Conservation (phyloP, 1,140 invertebrate genomes). For the Drosophila micromelanica region DNA sequence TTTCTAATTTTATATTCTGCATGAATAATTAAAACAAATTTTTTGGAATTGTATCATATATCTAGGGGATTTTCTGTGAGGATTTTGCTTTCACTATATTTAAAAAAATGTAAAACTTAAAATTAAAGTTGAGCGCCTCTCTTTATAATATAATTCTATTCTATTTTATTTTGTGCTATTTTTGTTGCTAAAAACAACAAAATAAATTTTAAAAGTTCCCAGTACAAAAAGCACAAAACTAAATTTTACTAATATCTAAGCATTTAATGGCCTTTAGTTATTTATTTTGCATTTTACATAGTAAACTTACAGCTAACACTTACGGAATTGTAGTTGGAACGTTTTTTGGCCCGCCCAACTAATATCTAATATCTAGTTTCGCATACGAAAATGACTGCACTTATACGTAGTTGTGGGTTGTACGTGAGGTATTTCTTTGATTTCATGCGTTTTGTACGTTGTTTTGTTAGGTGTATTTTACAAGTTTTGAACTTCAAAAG, state of each 20-base stretch:
- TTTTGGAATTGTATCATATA: no score
- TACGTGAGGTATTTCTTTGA: slow-evolving; percentile 68
- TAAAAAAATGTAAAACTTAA: no score
- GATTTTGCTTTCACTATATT: no score
- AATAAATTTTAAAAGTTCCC: no score
- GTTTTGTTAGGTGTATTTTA: slow-evolving; percentile 42
- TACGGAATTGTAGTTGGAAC: slow-evolving; percentile 2
- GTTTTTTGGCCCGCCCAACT: background rate
- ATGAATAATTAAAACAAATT: no score
- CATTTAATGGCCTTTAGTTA: slow-evolving; percentile 57
- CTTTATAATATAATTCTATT: no score
- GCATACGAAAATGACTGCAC: slow-evolving; percentile 50
- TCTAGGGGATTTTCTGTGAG: no score
- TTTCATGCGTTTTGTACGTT: slow-evolving; percentile 60
- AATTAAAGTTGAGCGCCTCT: no score
- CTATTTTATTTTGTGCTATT: no score
- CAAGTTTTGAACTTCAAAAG: slow-evolving; percentile 68
- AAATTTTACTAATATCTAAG: background rate
- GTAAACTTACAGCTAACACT: slow-evolving; percentile 27
- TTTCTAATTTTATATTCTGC: no score
- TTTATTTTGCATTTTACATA: slow-evolving; percentile 27
- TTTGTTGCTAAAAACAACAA: no score
- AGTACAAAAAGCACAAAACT: background rate
- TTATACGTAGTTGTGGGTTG: slow-evolving; percentile 40
- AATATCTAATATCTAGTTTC: slow-evolving; percentile 64